A percentile compares a stretch with the other conserved stretches of the same genome.
Conservation (phyloP, 2,888 invertebrate genomes). For the Troglohyphantes excavatus region DNA sequence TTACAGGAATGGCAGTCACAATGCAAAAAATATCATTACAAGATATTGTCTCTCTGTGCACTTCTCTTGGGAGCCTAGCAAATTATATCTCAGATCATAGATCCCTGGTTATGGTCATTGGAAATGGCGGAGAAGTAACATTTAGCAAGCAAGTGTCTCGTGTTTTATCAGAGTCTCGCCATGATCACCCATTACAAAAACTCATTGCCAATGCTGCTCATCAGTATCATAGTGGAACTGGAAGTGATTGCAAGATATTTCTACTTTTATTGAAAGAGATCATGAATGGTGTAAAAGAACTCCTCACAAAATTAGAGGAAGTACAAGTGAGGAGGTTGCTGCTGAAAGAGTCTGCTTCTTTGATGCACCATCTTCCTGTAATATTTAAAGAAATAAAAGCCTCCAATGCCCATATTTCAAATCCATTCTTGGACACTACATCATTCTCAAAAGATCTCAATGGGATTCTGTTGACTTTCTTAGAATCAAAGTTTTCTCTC, state of each 20-base stretch:
- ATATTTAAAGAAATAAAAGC: conserved; percentile 10
- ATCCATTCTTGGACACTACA: neutral
- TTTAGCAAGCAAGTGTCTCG: conserved; percentile 21
- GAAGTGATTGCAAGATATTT: conserved; percentile 50
- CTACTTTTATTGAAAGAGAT: conserved; percentile 45
- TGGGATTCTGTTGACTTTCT: conserved; percentile 27
- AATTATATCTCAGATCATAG: neutral
- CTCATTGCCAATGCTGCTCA: conserved; percentile 7
- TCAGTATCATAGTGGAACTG: conserved; percentile 4
- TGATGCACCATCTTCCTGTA: conserved; percentile 10
- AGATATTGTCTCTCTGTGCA: neutral
- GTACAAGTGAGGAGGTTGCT: neutral
- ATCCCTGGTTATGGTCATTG: conserved; percentile 30
- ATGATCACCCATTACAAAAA: conserved; percentile 30
- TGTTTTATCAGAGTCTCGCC: conserved; percentile 1
- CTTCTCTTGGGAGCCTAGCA: neutral
- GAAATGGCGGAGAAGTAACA: neutral
- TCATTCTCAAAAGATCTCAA: conserved; percentile 3
- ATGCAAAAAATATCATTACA: conserved; percentile 20
- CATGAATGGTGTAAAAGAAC: neutral
- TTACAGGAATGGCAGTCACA: neutral
- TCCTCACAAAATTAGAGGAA: neutral
- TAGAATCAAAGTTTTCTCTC: conserved; percentile 21
- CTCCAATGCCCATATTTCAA: neutral
- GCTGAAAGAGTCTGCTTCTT: neutral